These are phyloP conservation scores for Clamator glandarius DNA, from an alignment of 2,797 vertebrate genomes.

Conservation along the genomic window DNA sequence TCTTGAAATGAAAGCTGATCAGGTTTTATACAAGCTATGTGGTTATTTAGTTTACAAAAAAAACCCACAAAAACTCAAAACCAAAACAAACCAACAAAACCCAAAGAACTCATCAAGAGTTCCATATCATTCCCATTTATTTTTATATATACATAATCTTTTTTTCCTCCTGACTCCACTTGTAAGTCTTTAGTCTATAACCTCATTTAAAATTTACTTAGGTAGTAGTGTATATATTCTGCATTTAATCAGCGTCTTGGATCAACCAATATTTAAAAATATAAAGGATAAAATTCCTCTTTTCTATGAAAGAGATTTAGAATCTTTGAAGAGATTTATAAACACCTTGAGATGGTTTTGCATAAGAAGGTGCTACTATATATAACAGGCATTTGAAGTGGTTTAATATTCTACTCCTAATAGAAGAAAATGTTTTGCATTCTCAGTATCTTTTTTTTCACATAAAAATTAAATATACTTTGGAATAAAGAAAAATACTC, in stretches of 20 bases:
- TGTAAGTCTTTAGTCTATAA: neutral
- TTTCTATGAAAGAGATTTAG: neutral
- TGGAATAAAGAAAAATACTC: conserved; percentile 6
- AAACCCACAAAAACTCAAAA: no score
- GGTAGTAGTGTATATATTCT: conserved; percentile 33
- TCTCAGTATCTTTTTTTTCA: neutral
- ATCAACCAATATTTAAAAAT: conserved; percentile 15
- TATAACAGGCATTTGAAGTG: neutral
- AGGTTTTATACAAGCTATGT: neutral
- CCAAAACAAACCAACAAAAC: neutral
- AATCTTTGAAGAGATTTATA: conserved; percentile 10
- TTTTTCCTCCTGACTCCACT: neutral
- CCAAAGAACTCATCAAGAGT: neutral
- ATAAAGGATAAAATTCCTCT: neutral
- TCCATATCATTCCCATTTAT: neutral
- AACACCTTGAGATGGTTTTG: conserved; percentile 48
- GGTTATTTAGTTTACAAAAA: neutral
- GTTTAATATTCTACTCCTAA: neutral
- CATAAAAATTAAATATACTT: neutral
- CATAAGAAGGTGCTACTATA: neutral
- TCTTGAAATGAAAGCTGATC: neutral
- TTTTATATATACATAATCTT: neutral
- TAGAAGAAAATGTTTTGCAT: neutral
- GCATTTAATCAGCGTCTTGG: conserved; percentile 11
- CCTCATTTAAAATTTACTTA: neutral